Percentiles rank a stretch among this genome's conserved stretches.
phyloP scores from a whole-genome alignment of 2,113 vertebrate genomes.

The Cyprinodon tularosa region DNA sequence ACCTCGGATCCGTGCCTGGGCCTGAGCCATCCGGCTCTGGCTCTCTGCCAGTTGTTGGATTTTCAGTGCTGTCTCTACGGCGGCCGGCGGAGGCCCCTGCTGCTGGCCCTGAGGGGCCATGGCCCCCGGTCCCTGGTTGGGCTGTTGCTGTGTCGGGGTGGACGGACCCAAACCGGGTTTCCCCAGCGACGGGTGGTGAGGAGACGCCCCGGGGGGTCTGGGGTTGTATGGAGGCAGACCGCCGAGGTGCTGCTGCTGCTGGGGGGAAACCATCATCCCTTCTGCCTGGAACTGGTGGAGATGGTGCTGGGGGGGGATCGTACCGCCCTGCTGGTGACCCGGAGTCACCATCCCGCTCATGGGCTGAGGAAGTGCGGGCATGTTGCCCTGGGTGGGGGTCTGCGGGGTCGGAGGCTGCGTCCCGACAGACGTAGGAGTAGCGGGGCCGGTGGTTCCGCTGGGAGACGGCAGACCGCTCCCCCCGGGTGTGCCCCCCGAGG shows the following conservation, averaged over 20 bases:
- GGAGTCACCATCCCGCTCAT: conserved; percentile 58
- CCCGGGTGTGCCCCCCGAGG: conserved; percentile 74
- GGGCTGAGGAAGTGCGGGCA: conserved; percentile 68
- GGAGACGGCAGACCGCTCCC: conserved; percentile 76
- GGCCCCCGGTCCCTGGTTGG: conserved; percentile 67
- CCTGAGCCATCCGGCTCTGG: conserved; percentile 86
- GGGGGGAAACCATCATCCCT: conserved; percentile 77
- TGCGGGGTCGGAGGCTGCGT: conserved; percentile 91
- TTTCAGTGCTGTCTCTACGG: conserved; percentile 95
- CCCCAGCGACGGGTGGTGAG: conserved; percentile 87
- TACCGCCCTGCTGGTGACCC: conserved; percentile 73
- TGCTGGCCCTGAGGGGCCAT: conserved; percentile 69
- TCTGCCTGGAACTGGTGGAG: conserved; percentile 75
- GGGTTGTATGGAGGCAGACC: conserved; percentile 83
- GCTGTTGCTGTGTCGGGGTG: conserved; percentile 86
- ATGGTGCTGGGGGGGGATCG: conserved; percentile 69
- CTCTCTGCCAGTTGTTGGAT: conserved; percentile 95
- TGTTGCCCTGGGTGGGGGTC: conserved; percentile 81
- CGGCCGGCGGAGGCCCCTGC: conserved; percentile 89
- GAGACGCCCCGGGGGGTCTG: conserved; percentile 85
- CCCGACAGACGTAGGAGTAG: conserved; percentile 88
- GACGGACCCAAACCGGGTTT: conserved; percentile 90
- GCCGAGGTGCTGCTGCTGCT: conserved; percentile 68
- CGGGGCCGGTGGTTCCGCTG: conserved; percentile 81
- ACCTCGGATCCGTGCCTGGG: conserved; percentile 83